Percentiles rank a stretch among this genome's conserved stretches.
Conservation (phyloP, 2,888 invertebrate species). For the Odontocerum albicorne region DNA sequence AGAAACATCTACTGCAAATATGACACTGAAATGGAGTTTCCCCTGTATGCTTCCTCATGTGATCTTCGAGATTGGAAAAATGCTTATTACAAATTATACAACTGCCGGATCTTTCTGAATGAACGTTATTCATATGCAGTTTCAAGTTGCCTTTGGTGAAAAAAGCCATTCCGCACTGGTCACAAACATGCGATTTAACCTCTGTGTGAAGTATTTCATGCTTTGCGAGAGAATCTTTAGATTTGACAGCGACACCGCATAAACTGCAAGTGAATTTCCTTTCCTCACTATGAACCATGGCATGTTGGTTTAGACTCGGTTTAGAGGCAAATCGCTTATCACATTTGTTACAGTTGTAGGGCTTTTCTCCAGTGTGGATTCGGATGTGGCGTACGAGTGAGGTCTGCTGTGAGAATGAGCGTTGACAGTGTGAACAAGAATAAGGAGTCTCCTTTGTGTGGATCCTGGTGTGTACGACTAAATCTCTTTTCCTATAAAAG, state of each 20-base stretch:
- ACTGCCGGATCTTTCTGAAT: constrained; percentile 38
- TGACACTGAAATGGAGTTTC: constrained; percentile 53
- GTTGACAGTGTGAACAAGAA: constrained; percentile 46
- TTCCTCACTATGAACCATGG: constrained; percentile 49
- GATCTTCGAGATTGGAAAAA: constrained; percentile 57
- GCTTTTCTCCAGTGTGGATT: constrained; percentile 52
- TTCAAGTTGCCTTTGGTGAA: constrained; percentile 30
- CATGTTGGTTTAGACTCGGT: constrained; percentile 47
- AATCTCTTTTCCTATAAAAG: constrained; percentile 29
- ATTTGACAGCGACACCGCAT: constrained; percentile 25
- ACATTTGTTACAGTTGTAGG: constrained; percentile 48
- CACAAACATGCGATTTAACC: constrained; percentile 50
- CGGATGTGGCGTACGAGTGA: constrained; percentile 47
- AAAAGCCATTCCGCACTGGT: constrained; percentile 40
- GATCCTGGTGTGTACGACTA: constrained; percentile 23
- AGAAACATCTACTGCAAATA: constrained; percentile 47
- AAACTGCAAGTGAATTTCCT: constrained; percentile 24
- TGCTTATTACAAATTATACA: constrained; percentile 57
- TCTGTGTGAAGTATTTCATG: constrained; percentile 48
- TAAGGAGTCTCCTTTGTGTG: constrained; percentile 32
- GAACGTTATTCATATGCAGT: constrained; percentile 29
- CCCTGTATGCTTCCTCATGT: constrained; percentile 61
- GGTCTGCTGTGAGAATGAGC: constrained; percentile 39
- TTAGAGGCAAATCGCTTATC: constrained; percentile 48
- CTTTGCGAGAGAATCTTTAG: constrained; percentile 21